Base-by-base conservation (phyloP, 1,140 invertebrate genomes). In the Aphelenchoides besseyi region DNA sequence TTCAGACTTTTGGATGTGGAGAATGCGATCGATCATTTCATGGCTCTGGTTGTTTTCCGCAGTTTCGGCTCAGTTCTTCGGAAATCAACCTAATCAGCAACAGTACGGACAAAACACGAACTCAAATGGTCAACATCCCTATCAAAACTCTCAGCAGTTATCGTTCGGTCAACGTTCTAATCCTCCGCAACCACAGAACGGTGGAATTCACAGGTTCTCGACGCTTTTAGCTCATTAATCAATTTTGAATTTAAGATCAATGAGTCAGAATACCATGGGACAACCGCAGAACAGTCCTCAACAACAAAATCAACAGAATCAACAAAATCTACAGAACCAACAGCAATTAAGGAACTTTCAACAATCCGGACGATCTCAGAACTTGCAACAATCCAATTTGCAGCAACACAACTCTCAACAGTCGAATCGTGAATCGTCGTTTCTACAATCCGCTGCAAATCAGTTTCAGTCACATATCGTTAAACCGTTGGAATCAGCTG, bases 281-380 rank as follows among this genome's bases (percentile, higher is more conserved):
- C 55, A 59, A 8, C 55, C 55, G 26, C 55, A 59, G n/a, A 59
- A 29, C 18, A 59, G 55, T 5, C 18, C 12, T 18, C 55, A 8
- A 5, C 55, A 59, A 23, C 55, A 59, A 33, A 33, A 33, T 23
- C 18, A 5, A 33, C 55, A 59, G 55, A 59, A 59, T 59, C 55
- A 59, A 33, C 55, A 59, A 18, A 28, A 59, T 59, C 41, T 48
- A 12, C 41, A 48, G 41, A 12, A 48, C 12, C 41, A 48, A 23
- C 41, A 48, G 41, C 41, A 48, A 48, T 12, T 48, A 23, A 12
- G 41, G 41, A 48, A 48, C 23, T 23, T 48, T 23, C 41, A 48
- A 23, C 41, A 48, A 48, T 12, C 12, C 41, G 41, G 41, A 48
- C 41, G 41, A 23, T 23, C 41, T 12, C 41, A 48, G 41, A 48